phyloP scores from a whole-genome alignment of 2,113 vertebrate species.

The Sterrhoptilus dennistouni region DNA sequence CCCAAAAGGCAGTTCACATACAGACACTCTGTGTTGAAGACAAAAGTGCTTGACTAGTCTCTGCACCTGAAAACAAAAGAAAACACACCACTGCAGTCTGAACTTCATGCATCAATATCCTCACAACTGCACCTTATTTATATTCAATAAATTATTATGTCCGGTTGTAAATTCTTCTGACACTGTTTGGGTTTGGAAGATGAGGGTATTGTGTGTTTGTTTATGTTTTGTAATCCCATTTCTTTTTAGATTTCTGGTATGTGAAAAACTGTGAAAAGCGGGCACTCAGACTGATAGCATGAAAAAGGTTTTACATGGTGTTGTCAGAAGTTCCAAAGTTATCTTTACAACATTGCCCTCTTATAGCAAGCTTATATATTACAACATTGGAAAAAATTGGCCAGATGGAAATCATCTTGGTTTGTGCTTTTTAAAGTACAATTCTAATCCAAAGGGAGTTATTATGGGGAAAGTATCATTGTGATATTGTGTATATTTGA shows the following conservation, averaged over 20 bases:
- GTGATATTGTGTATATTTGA: neutral
- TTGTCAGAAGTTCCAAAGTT: neutral
- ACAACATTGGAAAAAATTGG: neutral
- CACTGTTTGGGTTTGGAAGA: neutral
- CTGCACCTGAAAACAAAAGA: neutral
- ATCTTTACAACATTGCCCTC: neutral
- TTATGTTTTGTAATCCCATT: neutral
- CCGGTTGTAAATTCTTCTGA: neutral
- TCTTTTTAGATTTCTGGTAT: neutral
- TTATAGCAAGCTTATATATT: neutral
- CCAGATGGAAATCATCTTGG: neutral
- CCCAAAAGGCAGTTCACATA: neutral
- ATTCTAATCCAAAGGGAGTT: neutral
- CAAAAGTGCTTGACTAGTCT: neutral
- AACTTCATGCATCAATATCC: neutral
- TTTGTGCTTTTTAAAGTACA: neutral
- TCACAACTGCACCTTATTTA: neutral
- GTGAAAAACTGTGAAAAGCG: neutral
- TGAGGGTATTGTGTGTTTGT: neutral
- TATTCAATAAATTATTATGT: neutral
- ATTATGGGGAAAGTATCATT: neutral
- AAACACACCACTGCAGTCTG: neutral
- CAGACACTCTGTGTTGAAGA: neutral
- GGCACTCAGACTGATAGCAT: neutral
- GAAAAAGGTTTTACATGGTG: neutral